Percentiles rank a stretch among this genome's conserved stretches.
Conservation (phyloP, 1,140 invertebrate genomes). For the Formica selysi region DNA sequence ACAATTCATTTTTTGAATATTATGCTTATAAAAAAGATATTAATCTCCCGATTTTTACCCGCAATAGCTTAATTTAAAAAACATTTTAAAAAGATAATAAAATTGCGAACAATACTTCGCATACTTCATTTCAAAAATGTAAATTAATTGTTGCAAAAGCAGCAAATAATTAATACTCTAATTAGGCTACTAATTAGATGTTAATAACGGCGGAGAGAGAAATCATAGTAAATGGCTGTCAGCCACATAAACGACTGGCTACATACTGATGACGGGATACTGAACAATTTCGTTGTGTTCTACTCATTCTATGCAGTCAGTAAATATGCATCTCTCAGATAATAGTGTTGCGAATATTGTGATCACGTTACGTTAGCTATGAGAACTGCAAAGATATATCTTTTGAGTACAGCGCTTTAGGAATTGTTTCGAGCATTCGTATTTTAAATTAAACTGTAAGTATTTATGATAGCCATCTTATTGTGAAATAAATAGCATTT, state of each 20-base stretch:
- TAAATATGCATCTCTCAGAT: slow-evolving; percentile 44
- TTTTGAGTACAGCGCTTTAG: neutral
- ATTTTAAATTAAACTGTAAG: slow-evolving; percentile 2
- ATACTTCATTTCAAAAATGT: neutral
- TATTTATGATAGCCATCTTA: neutral
- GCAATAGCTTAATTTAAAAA: neutral
- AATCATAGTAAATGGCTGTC: slow-evolving; percentile 37
- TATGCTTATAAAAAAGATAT: neutral
- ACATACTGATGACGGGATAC: slow-evolving; percentile 29
- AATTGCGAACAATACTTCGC: neutral
- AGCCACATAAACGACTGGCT: slow-evolving; percentile 25
- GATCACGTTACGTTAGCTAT: neutral
- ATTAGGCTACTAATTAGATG: neutral
- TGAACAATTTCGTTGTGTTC: slow-evolving; percentile 18
- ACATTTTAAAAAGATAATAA: neutral
- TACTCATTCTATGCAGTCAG: slow-evolving; percentile 6
- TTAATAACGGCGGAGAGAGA: slow-evolving; percentile 13
- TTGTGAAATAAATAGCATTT: neutral
- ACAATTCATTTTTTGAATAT: neutral
- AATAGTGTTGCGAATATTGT: slow-evolving; percentile 42
- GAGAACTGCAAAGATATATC: neutral
- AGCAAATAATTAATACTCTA: slow-evolving; percentile 29
- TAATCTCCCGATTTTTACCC: neutral
- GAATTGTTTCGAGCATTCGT: neutral
- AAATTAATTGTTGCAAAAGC: slow-evolving; percentile 19